Conservation (phyloP, 2,797 vertebrate species). For the Parauchenoglanis ngamensis region DNA sequence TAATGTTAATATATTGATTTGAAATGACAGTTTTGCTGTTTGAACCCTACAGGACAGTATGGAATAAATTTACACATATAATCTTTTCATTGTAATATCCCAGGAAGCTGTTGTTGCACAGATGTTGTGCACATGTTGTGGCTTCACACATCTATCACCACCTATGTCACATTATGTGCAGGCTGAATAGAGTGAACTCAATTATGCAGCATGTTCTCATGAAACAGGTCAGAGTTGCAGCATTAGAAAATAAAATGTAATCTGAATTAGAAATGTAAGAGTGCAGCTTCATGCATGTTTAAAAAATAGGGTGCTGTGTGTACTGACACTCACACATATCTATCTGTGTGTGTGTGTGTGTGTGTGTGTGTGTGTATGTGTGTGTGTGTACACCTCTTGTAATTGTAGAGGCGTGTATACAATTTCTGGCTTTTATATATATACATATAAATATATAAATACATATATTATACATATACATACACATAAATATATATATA, state of each 20-base stretch:
- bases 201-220: not conserved
- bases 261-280: not conserved
- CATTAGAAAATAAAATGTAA: not conserved
- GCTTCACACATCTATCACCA: not conserved
- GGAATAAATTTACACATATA: not conserved
- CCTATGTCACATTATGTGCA: not conserved
- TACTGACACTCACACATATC: not conserved
- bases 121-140: not conserved
- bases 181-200: not conserved
- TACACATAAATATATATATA: too few species aligned
- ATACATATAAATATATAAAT: not conserved
- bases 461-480: too few species aligned
- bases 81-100: not conserved
- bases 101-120: not conserved
- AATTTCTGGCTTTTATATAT: not conserved
- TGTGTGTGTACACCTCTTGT: too few species aligned
- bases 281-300: not conserved
- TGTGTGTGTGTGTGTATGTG: too few species aligned
- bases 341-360: too few species aligned
- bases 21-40: not conserved
- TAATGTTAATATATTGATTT: not conserved
- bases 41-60: not conserved
- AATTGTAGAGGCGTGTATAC: too few species aligned
- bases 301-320: not conserved
- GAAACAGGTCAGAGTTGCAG: not conserved